Base-by-base conservation (phyloP, 2,888 invertebrate genomes). In the Hydrotaea cyrtoneurina region DNA sequence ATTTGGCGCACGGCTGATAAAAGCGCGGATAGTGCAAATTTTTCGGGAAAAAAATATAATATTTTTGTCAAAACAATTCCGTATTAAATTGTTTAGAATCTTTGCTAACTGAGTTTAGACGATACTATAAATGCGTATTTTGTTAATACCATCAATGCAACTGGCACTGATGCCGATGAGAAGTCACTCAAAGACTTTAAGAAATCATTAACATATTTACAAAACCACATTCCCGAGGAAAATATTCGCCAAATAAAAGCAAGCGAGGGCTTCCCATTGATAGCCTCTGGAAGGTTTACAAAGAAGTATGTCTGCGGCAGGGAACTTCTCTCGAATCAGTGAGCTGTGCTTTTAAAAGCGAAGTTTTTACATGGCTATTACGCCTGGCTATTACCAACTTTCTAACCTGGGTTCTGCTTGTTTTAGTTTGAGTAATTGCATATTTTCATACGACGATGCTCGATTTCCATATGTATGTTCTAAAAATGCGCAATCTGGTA, bases 271-370 rank as follows among this genome's bases (percentile, higher is more conserved):
- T 92, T 93, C 0, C 88, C 92, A 0, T 79, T 91, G 13, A 92
- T 94, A 5, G 89, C 93, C 11, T 93, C 95, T 57, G 93, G 93
- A 10, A 95, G 95, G 23, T 90, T 94, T 1, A 93, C 93, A 0
- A 94, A 94, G 87, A 95, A 94, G 86, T 95, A 96, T 93, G 95
- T 97, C 0, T 96, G n/a, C n/a, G n/a, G n/a, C n/a, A n/a, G n/a
- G n/a, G n/a, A n/a, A n/a, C n/a, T n/a, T n/a, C n/a, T n/a, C n/a
- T n/a, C n/a, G n/a, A n/a, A n/a, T n/a, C n/a, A n/a, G n/a, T n/a
- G n/a, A n/a, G n/a, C n/a, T n/a, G n/a, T n/a, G n/a, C n/a, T n/a
- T n/a, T n/a, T n/a, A n/a, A n/a, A n/a, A n/a, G n/a, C n/a, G n/a
- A n/a, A n/a, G n/a, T n/a, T n/a, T n/a, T n/a, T n/a, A n/a, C n/a